Base-by-base conservation (phyloP, 2,113 vertebrate species). In the Microcebus tavaratra region DNA sequence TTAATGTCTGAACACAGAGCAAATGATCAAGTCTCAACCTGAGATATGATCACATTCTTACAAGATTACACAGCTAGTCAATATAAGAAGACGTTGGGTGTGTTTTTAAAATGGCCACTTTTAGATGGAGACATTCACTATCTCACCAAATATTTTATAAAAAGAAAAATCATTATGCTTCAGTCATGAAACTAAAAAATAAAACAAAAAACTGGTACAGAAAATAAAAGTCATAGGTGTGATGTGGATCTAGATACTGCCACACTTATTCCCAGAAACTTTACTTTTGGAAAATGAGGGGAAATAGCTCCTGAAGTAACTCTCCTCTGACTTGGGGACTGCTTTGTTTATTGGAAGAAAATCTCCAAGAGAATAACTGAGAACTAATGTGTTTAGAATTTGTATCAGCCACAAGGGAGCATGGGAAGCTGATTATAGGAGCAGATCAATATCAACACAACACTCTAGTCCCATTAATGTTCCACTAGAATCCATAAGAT, bases 91-190 rank as follows among this genome's bases (percentile, higher is more conserved):
- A 76, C 17, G 45, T 50, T 76, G 25, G 57, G 4, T 78, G 27
- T 34, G 25, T 57, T 13, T 90, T 68, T 63, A 13, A 90, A 90
- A 90, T 67, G 34, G 27, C 21, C 27, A 78, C 45, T 90, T 90
- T 83, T 78, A 90, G 17, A 36, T 93, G 63, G 81, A 84, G 21
- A 67, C 2, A 25, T 76, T 94, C 42, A 57, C 53, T 48, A 36
- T 90, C 17, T 96, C 70, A n/a, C 59, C 36, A 96, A 95, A 82
- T 3, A 87, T 8, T 72, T 83, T 63, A 11, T 65, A 78, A 20
- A 72, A 90, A 94, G 75, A 82, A 94, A 94, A 76, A 63, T 76
- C 23, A 29, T 50, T 76, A 27, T 86, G 23, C 18, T 81, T 94
- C 25, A 76, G 67, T 53, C 50, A 86, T 34, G 18, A 34, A 68